Evolutionary conservation across 37 sponge, comb jelly and placozoan genomes (phyloP).

Genomic region (Tethya wilhelma): DNA sequence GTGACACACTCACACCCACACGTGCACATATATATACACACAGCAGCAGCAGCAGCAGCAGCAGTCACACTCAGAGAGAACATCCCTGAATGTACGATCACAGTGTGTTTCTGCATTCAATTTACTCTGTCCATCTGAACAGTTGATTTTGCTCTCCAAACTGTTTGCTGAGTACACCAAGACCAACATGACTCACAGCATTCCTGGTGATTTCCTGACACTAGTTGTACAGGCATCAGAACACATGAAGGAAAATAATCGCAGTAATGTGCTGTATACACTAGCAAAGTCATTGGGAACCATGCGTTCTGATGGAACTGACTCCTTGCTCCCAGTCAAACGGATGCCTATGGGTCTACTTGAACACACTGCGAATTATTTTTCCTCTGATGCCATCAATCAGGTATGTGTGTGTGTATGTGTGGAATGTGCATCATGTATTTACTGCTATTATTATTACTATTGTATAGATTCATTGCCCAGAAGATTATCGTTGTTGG

Average conservation of each 20-base stretch:
- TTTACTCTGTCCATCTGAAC: neutral
- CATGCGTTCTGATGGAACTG: slow-evolving; percentile 29
- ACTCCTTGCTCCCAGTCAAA: slow-evolving; percentile 23
- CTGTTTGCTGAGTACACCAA: neutral
- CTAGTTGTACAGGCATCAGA: slow-evolving; percentile 2
- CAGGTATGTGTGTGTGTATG: slow-evolving; percentile 19
- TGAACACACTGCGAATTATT: slow-evolving; percentile 43
- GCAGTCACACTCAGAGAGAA: no score
- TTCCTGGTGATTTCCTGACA: slow-evolving; percentile 28
- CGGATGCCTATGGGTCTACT: slow-evolving; percentile 52
- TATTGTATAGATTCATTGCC: slow-evolving; percentile 18
- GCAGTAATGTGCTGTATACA: slow-evolving; percentile 19
- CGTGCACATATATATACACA: no score
- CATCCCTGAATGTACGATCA: neutral
- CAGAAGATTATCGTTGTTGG: slow-evolving; percentile 42
- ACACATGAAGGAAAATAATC: neutral
- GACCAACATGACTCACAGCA: no score
- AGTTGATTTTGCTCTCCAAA: neutral
- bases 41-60: no score
- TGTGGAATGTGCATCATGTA: neutral
- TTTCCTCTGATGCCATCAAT: slow-evolving; percentile 5
- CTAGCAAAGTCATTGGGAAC: slow-evolving; percentile 27
- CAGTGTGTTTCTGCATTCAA: neutral
- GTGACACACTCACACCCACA: no score
- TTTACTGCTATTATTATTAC: neutral